Percentiles rank a stretch among this genome's conserved stretches.
Conservation (phyloP, 2,113 vertebrate species). For the Serilophus lunatus region DNA sequence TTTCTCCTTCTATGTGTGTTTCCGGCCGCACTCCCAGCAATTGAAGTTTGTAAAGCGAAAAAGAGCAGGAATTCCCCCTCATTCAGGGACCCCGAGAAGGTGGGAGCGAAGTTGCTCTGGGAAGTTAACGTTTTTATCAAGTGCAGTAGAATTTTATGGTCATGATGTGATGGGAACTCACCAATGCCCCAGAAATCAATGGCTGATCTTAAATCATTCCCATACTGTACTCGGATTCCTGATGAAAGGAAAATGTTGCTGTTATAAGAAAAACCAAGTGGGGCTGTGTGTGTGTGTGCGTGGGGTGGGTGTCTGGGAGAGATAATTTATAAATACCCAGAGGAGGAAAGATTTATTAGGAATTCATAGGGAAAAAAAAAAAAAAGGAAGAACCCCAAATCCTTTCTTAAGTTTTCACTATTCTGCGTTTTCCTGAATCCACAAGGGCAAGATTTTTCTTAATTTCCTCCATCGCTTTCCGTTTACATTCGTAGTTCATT, state of each 20-base stretch:
- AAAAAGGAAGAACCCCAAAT: neutral
- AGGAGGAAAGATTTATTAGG: constrained; percentile 72
- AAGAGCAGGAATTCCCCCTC: neutral
- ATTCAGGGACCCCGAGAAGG: neutral
- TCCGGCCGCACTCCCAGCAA: neutral
- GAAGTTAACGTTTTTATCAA: constrained; percentile 60
- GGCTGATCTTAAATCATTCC: constrained; percentile 70
- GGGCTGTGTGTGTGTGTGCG: neutral
- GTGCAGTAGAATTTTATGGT: constrained; percentile 48
- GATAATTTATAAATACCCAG: constrained; percentile 76
- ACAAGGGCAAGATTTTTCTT: neutral
- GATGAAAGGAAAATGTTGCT: constrained; percentile 77
- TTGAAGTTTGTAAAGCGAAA: neutral
- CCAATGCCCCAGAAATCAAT: constrained; percentile 56
- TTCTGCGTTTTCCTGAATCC: neutral
- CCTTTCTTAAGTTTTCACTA: neutral
- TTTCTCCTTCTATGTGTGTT: neutral
- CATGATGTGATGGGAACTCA: constrained; percentile 37
- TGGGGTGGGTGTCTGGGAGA: neutral
- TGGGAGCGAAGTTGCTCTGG: neutral
- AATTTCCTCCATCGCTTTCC: neutral
- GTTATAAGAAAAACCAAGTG: constrained; percentile 56
- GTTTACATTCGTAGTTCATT: neutral
- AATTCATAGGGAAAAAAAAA: neutral
- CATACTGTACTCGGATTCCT: constrained; percentile 40